Conservation (phyloP, 2,113 vertebrate genomes). For the Callionymus lyra region DNA sequence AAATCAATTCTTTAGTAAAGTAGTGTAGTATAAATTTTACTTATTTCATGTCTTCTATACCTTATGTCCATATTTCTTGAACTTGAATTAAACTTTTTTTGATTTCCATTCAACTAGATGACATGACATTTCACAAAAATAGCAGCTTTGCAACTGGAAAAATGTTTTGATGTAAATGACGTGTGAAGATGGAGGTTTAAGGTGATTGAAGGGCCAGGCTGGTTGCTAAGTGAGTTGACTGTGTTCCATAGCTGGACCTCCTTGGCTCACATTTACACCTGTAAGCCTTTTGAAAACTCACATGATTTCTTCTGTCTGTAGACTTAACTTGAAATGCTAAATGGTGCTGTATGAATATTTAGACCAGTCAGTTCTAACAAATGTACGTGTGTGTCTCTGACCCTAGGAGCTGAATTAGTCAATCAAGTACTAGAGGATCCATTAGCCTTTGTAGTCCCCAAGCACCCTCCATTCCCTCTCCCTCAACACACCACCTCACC, state of each 20-base stretch:
- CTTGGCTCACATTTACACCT: slow-evolving; percentile 6
- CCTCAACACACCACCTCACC: slow-evolving; percentile 96
- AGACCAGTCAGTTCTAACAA: slow-evolving; percentile 21
- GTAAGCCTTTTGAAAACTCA: slow-evolving; percentile 14
- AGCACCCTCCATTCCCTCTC: slow-evolving; percentile 94
- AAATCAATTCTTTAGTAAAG: too few species aligned
- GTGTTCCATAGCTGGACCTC: neutral
- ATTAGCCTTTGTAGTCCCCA: slow-evolving; percentile 92
- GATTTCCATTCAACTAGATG: too few species aligned
- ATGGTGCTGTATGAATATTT: too few species aligned
- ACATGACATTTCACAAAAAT: neutral
- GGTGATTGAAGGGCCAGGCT: slow-evolving; percentile 10
- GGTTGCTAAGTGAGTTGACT: neutral
- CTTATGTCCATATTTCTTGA: too few species aligned
- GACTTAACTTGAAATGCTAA: too few species aligned
- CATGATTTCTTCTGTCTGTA: neutral
- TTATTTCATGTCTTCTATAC: too few species aligned
- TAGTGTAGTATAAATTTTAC: too few species aligned
- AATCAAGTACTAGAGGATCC: slow-evolving; percentile 93
- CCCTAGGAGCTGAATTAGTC: slow-evolving; percentile 98
- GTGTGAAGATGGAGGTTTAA: slow-evolving; percentile 17
- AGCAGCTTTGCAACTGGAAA: slow-evolving; percentile 22
- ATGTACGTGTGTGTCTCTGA: slow-evolving; percentile 65
- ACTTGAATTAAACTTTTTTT: too few species aligned
- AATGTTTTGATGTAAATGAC: slow-evolving; percentile 2